phyloP scores from a whole-genome alignment of 1,140 invertebrate genomes.

The Coptotermes formosanus region DNA sequence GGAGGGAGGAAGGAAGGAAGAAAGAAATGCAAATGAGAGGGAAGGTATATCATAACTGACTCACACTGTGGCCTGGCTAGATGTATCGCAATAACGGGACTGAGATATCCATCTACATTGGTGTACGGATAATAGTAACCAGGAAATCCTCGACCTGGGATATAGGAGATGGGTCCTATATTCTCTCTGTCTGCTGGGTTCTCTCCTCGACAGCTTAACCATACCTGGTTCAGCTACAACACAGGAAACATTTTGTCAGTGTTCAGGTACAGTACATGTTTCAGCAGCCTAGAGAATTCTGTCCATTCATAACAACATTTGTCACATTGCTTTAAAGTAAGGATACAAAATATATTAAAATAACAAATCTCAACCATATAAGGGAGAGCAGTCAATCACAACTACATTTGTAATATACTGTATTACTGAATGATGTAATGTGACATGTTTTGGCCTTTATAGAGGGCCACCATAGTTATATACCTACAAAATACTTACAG shows the following conservation, averaged over 20 bases:
- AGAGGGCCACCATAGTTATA: too few species aligned
- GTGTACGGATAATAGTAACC: slow-evolving; percentile 47
- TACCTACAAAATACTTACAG: too few species aligned
- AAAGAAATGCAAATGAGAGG: background rate
- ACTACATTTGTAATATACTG: too few species aligned
- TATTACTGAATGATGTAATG: too few species aligned
- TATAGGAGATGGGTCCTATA: slow-evolving; percentile 74
- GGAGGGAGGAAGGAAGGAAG: too few species aligned
- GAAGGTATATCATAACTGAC: slow-evolving; percentile 35
- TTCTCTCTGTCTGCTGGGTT: slow-evolving; percentile 86
- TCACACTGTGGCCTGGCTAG: slow-evolving; percentile 61
- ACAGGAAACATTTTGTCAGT: slow-evolving; percentile 22
- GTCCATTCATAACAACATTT: too few species aligned
- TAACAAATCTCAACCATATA: too few species aligned
- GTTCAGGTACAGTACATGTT: background rate
- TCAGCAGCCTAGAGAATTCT: too few species aligned
- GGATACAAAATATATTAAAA: too few species aligned
- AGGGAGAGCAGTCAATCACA: too few species aligned
- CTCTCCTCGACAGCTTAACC: slow-evolving; percentile 86
- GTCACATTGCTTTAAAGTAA: too few species aligned
- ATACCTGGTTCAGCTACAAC: slow-evolving; percentile 70
- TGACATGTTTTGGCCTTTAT: too few species aligned
- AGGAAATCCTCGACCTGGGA: slow-evolving; percentile 55
- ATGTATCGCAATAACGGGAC: slow-evolving; percentile 58
- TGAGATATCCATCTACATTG: slow-evolving; percentile 53